Conservation (phyloP, 1,140 invertebrate species). For the Neodiprion pinetum region DNA sequence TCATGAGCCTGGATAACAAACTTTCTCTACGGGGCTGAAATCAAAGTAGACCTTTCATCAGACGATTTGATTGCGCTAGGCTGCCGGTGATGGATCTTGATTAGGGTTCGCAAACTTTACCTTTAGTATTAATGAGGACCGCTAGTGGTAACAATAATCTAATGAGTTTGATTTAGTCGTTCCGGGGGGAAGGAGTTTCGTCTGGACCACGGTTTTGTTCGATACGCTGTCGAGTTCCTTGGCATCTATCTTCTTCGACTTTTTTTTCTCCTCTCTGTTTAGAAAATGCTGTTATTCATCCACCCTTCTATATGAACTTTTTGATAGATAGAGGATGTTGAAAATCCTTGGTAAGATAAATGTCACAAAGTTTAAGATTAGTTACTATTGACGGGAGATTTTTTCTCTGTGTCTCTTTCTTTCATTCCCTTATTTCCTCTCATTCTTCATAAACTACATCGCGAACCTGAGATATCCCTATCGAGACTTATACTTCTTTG, state of each 20-base stretch:
- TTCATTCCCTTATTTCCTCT: neutral
- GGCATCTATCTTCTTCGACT: neutral
- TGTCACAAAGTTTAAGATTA: conserved; percentile 10
- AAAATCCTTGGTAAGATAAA: conserved; percentile 5
- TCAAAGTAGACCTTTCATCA: no score
- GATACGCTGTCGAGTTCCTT: neutral
- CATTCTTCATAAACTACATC: neutral
- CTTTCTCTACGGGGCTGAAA: no score
- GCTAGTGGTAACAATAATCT: no score
- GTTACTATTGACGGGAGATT: neutral
- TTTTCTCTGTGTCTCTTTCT: neutral
- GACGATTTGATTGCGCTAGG: neutral
- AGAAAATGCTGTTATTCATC: conserved; percentile 4
- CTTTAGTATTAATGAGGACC: no score
- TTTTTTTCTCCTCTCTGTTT: neutral
- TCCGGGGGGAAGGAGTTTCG: no score
- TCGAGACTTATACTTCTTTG: conserved; percentile 4
- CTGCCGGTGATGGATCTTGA: neutral
- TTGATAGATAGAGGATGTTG: conserved; percentile 9
- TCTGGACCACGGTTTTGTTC: neutral
- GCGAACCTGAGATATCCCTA: neutral
- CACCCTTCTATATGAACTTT: conserved; percentile 2
- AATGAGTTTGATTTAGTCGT: no score
- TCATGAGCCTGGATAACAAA: no score
- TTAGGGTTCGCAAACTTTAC: neutral